phyloP scores from a whole-genome alignment of 2,888 invertebrate genomes.

The Lithophane leautieri region DNA sequence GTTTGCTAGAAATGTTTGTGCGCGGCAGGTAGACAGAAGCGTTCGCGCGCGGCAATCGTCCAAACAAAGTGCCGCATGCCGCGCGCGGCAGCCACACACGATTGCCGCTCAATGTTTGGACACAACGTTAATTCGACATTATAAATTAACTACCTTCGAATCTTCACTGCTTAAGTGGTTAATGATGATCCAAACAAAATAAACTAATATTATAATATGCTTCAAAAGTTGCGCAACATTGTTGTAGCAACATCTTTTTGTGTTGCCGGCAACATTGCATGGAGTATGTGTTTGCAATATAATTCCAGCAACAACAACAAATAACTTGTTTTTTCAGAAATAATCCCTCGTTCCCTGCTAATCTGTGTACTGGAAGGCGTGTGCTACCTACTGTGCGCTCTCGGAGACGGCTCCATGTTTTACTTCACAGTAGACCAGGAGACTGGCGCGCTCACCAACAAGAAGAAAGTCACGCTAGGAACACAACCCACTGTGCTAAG shows the following conservation, averaged over 20 bases:
- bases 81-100: no score
- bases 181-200: no score
- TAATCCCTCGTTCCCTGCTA: slow-evolving; percentile 98
- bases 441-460: slow-evolving; percentile 94
- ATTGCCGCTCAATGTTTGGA: no score
- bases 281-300: neutral
- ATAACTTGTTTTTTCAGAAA: slow-evolving; percentile 91
- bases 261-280: neutral
- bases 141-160: no score
- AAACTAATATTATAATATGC: no score
- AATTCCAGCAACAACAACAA: neutral
- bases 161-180: no score
- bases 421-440: slow-evolving; percentile 96
- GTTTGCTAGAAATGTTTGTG: no score
- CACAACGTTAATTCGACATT: no score
- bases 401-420: slow-evolving; percentile 99
- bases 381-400: slow-evolving; percentile 96
- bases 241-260: neutral
- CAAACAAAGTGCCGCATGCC: no score
- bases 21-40: no score
- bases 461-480: slow-evolving; percentile 98
- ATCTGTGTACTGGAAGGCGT: slow-evolving; percentile 98
- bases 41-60: no score
- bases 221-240: no score
- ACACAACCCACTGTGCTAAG: slow-evolving; percentile 98